These are phyloP conservation scores for Nesoenas mayeri DNA, from an alignment of 2,113 vertebrate species.

Conservation along the genomic window DNA sequence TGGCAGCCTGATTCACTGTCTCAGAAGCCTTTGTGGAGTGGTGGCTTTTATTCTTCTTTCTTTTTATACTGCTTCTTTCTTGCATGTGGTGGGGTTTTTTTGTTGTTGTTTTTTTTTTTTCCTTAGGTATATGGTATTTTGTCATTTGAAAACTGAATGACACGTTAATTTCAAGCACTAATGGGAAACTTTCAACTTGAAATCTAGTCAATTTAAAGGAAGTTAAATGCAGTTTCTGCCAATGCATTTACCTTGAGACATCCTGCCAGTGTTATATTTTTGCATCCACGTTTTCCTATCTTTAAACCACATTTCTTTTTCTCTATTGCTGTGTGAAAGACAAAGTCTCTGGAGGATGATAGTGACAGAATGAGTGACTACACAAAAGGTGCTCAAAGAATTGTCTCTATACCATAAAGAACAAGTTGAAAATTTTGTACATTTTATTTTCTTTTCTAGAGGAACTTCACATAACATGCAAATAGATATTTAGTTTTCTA, in stretches of 20 bases:
- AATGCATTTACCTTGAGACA: conserved; percentile 40
- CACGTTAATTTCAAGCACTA: conserved; percentile 65
- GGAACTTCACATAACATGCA: background rate
- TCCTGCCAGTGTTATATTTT: conserved; percentile 15
- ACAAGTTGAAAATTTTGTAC: background rate
- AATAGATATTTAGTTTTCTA: background rate
- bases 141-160: conserved; percentile 57
- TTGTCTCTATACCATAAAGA: background rate
- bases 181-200: conserved; percentile 59
- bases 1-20: conserved; percentile 13
- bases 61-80: background rate
- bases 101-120: background rate
- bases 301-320: background rate
- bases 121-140: conserved; percentile 24
- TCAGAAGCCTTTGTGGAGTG: background rate
- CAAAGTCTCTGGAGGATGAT: conserved; percentile 33
- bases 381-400: conserved; percentile 11
- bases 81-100: background rate
- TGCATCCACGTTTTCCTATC: conserved; percentile 26
- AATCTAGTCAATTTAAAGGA: conserved; percentile 46
- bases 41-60: conserved; percentile 10
- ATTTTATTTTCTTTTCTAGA: background rate
- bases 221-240: conserved; percentile 45
- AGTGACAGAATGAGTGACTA: conserved; percentile 46
- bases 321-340: conserved; percentile 11